These are phyloP conservation scores for Crocallis elinguaria DNA, from an alignment of 2,888 invertebrate species.

Conservation along the genomic window DNA sequence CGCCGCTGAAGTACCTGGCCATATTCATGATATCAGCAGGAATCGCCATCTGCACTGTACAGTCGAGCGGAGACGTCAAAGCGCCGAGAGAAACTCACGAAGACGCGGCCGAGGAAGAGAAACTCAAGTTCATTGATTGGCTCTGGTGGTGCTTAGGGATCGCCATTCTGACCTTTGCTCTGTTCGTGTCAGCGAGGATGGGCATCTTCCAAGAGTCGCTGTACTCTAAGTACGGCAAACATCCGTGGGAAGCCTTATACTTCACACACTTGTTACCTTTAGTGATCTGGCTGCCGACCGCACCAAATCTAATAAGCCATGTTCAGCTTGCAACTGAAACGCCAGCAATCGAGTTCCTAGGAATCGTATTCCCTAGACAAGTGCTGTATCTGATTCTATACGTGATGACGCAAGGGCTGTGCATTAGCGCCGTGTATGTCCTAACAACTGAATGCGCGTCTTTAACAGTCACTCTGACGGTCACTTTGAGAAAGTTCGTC, in stretches of 20 bases:
- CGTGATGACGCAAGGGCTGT: slow-evolving; percentile 94
- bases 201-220: slow-evolving; percentile 97
- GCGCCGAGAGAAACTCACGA: slow-evolving; percentile 76
- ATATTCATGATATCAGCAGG: slow-evolving; percentile 97
- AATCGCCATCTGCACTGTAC: slow-evolving; percentile 95
- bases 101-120: slow-evolving; percentile 71
- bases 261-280: slow-evolving; percentile 96
- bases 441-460: slow-evolving; percentile 97
- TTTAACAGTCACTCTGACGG: slow-evolving; percentile 96
- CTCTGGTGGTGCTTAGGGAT: slow-evolving; percentile 90
- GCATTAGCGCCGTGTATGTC: slow-evolving; percentile 97
- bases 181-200: slow-evolving; percentile 97
- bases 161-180: slow-evolving; percentile 91
- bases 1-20: slow-evolving; percentile 93
- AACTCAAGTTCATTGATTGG: slow-evolving; percentile 74
- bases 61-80: slow-evolving; percentile 90
- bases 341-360: slow-evolving; percentile 85
- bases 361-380: slow-evolving; percentile 88
- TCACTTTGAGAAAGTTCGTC: slow-evolving; percentile 97
- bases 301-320: slow-evolving; percentile 91
- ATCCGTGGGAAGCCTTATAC: slow-evolving; percentile 94
- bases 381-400: slow-evolving; percentile 92
- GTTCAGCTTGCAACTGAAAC: slow-evolving; percentile 89
- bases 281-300: slow-evolving; percentile 93
- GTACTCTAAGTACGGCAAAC: slow-evolving; percentile 93